Conservation (phyloP, 2,888 invertebrate species). For the Parnassius apollo region DNA sequence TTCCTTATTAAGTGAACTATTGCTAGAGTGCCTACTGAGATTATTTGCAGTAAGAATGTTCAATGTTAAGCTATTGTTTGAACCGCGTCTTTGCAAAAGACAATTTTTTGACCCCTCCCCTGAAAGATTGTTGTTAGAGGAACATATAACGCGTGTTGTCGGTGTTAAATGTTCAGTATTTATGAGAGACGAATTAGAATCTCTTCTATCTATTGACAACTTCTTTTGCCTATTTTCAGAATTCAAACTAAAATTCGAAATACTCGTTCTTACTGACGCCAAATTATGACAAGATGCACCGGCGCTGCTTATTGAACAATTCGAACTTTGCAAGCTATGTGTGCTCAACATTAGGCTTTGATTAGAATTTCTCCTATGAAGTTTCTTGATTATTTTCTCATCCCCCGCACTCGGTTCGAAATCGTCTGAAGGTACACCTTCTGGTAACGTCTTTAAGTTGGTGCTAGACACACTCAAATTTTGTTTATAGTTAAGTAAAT, state of each 20-base stretch:
- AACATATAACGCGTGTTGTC: conserved; percentile 69
- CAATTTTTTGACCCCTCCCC: conserved; percentile 81
- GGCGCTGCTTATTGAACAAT: conserved; percentile 69
- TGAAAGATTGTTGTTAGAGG: conserved; percentile 70
- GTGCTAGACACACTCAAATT: conserved; percentile 85
- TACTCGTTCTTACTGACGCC: conserved; percentile 65
- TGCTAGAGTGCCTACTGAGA: conserved; percentile 79
- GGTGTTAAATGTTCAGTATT: conserved; percentile 75
- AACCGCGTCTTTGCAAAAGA: conserved; percentile 89
- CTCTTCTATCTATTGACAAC: conserved; percentile 89
- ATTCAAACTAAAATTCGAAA: conserved; percentile 72
- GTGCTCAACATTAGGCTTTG: conserved; percentile 82
- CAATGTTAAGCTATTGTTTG: conserved; percentile 92
- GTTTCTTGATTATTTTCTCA: conserved; percentile 67
- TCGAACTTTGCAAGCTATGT: conserved; percentile 78
- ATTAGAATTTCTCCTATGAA: conserved; percentile 82
- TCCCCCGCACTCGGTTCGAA: conserved; percentile 74
- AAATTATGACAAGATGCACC: conserved; percentile 72
- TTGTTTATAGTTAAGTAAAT: conserved; percentile 82
- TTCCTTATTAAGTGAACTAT: conserved; percentile 78
- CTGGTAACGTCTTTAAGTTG: conserved; percentile 86
- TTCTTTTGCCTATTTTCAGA: conserved; percentile 77
- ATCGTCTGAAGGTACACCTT: conserved; percentile 86
- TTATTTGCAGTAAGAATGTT: conserved; percentile 82
- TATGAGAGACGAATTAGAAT: conserved; percentile 92